phyloP scores from a whole-genome alignment of 2,888 invertebrate species.

The Polydrusus tereticollis region DNA sequence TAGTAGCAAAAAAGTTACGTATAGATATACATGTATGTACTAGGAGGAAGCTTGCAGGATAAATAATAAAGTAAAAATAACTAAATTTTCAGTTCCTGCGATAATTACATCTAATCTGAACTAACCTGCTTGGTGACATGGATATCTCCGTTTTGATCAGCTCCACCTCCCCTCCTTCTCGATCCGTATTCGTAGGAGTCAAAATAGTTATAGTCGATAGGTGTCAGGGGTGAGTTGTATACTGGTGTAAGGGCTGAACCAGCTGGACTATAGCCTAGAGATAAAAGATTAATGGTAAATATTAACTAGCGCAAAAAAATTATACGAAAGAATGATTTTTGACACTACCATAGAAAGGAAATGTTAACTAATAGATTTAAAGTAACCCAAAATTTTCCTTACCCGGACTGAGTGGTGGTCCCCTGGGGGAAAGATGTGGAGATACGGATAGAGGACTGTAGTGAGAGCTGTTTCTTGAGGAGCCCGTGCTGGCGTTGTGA shows the following conservation, averaged over 20 bases:
- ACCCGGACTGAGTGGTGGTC: slow-evolving; percentile 49
- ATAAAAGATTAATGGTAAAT: background rate
- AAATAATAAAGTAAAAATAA: no score
- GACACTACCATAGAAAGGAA: no score
- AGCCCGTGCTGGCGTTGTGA: slow-evolving; percentile 67
- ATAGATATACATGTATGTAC: no score
- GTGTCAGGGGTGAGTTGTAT: slow-evolving; percentile 63
- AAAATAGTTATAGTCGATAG: slow-evolving; percentile 64
- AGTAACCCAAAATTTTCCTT: background rate
- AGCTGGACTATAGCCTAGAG: slow-evolving; percentile 68
- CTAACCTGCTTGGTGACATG: slow-evolving; percentile 73
- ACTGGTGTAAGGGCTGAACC: slow-evolving; percentile 64
- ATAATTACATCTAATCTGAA: background rate
- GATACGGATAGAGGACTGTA: slow-evolving; percentile 66
- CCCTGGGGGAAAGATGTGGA: slow-evolving; percentile 65
- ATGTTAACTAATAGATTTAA: background rate
- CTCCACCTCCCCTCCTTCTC: slow-evolving; percentile 32
- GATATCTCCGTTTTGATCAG: slow-evolving; percentile 62
- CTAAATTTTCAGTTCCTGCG: no score
- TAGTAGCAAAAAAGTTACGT: no score
- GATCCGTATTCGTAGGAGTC: slow-evolving; percentile 58
- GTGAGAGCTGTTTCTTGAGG: slow-evolving; percentile 68
- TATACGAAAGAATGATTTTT: no score
- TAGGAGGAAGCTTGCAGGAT: no score
- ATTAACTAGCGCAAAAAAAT: no score